Conservation (phyloP, 2,888 invertebrate species). For the Nymphalis polychloros region DNA sequence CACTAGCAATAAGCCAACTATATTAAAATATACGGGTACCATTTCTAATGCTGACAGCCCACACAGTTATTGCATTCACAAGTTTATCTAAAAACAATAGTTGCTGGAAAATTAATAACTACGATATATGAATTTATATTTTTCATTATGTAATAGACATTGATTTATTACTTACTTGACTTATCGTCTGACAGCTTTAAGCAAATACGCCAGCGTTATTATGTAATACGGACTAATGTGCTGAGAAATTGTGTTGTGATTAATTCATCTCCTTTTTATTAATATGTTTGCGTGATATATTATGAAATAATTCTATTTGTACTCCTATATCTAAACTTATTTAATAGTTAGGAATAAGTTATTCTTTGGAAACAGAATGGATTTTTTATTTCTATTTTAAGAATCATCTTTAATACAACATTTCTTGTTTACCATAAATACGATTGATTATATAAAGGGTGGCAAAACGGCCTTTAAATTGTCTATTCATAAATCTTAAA, state of each 20-base stretch:
- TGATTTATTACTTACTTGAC: slow-evolving; percentile 33
- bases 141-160: slow-evolving; percentile 23
- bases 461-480: slow-evolving; percentile 2
- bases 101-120: slow-evolving; percentile 30
- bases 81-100: slow-evolving; percentile 22
- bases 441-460: background rate
- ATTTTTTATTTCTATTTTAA: background rate
- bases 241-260: slow-evolving; percentile 21
- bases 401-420: background rate
- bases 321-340: background rate
- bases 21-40: too few relatives aligned
- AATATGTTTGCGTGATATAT: background rate
- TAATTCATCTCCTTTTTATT: slow-evolving; percentile 10
- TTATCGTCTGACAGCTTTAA: slow-evolving; percentile 27
- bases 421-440: background rate
- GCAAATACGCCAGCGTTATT: slow-evolving; percentile 16
- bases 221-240: slow-evolving; percentile 22
- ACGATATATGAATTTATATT: slow-evolving; percentile 32
- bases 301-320: background rate
- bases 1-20: too few relatives aligned
- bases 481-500: slow-evolving; percentile 19
- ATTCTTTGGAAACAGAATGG: background rate
- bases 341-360: background rate
- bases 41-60: slow-evolving; percentile 2
- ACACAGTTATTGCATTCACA: slow-evolving; percentile 10